Evolutionary conservation across 2,888 invertebrate species (phyloP).

Genomic region (Lapara coniferarum): DNA sequence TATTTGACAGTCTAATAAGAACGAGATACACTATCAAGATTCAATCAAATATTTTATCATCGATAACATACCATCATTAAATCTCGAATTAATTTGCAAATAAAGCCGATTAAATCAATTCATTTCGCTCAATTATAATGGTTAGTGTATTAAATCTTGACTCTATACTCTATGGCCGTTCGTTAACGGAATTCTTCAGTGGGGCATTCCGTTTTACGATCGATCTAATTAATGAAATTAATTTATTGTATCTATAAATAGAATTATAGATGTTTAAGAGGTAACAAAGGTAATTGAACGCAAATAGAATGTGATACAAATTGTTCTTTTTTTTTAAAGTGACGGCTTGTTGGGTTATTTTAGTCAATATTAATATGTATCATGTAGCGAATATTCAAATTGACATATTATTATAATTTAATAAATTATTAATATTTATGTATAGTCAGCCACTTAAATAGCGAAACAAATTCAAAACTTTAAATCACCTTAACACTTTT

Average conservation of each 20-base stretch:
- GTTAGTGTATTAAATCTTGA: slow-evolving; percentile 48
- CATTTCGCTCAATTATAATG: slow-evolving; percentile 55
- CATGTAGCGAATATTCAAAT: too few relatives aligned
- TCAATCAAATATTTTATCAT: too few relatives aligned
- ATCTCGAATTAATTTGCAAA: slow-evolving; percentile 55
- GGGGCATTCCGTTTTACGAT: slow-evolving; percentile 28
- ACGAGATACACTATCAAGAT: too few relatives aligned
- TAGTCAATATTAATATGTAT: too few relatives aligned
- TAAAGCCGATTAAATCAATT: slow-evolving; percentile 64
- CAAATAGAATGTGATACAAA: background rate
- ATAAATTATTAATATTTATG: too few relatives aligned
- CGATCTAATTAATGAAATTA: slow-evolving; percentile 28
- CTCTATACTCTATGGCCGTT: slow-evolving; percentile 11
- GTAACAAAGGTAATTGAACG: background rate
- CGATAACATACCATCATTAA: slow-evolving; percentile 46
- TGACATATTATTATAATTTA: too few relatives aligned
- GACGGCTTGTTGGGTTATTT: too few relatives aligned
- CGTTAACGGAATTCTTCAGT: slow-evolving; percentile 27
- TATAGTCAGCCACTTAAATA: too few relatives aligned
- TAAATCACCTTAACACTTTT: too few relatives aligned
- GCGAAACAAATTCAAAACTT: too few relatives aligned
- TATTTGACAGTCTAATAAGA: too few relatives aligned
- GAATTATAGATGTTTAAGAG: background rate
- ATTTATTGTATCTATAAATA: slow-evolving; percentile 25
- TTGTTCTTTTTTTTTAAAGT: too few relatives aligned